Base-by-base conservation (phyloP, 1,140 invertebrate species). In the Saccostrea glomerata region DNA sequence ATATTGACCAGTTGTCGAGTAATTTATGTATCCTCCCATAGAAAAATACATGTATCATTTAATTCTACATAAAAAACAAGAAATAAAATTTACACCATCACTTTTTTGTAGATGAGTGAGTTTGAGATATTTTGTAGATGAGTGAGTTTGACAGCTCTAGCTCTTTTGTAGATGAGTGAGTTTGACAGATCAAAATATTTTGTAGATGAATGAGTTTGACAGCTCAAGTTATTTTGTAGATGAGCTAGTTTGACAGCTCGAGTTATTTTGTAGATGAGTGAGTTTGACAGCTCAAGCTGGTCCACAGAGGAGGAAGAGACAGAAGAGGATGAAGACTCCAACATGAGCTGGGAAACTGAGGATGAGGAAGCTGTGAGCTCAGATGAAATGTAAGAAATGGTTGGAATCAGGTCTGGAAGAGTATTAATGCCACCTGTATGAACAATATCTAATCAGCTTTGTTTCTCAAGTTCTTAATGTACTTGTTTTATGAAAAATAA, bases 311-410 rank as follows among this genome's bases (percentile, higher is more conserved):
- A 90, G 23, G 90, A 90, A 60, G 90, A 90, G 47, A 84, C 86
- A 17, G 94, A 93, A 88, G 92, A 93, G 25, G 93, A 93, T 6
- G 90, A 90, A 11, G 85, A 90, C 17, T 82, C 36, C 4, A 85
- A 87, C 36, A 82, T 73, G 56, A 90, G 89, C 86, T 92, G 94
- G 94, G 97, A 98, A 94, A 98, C 88, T 47, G 90, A 89, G 36
- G 87, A 90, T 56, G 90, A 91, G 55, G 88, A 91, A 40, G 84
- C 83, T 25, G 94, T 94, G 89, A 90, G 93, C 30, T 93, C 94
- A 73, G 90, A 84, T 63, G 89, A 25, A 11, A 87, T 86, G 87
- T 83, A 89, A 63, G 85, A 47, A 7, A 47, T 47, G 5, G 47
- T 47, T 47, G 5, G 47, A 47, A 47, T 47, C 9, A 9, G 47